phyloP scores from a whole-genome alignment of 2,113 vertebrate genomes.

The Erpornis zantholeuca region DNA sequence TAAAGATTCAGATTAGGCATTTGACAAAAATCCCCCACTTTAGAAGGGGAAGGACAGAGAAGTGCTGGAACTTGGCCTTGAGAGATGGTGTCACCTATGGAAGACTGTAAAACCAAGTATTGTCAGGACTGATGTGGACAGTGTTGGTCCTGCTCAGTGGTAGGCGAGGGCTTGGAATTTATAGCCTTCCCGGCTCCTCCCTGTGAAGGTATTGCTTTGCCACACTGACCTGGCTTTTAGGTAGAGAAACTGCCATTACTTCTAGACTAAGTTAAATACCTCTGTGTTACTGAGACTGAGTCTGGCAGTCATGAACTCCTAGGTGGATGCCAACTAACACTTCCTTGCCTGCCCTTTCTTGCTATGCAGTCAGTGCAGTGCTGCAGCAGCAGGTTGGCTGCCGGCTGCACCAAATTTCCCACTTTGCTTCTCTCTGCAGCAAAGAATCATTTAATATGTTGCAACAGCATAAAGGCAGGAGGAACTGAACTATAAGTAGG shows the following conservation, averaged over 20 bases:
- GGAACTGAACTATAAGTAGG: not conserved
- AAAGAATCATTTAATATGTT: not conserved
- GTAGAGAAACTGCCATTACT: not conserved
- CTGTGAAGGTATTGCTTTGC: not conserved
- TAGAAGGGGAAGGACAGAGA: not conserved
- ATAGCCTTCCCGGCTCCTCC: not conserved
- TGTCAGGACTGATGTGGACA: not conserved
- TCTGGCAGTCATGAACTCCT: not conserved
- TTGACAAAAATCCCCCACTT: fast-evolving
- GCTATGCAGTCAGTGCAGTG: fast-evolving
- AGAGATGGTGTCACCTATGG: not conserved
- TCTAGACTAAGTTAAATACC: not conserved
- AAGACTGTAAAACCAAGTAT: not conserved
- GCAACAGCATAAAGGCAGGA: not conserved
- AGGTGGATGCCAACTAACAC: not conserved
- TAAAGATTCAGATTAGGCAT: not conserved
- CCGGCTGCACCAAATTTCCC: not conserved
- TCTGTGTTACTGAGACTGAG: not conserved
- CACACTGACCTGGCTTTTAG: not conserved
- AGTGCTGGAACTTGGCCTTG: not conserved
- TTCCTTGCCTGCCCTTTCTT: not conserved
- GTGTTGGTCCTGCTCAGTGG: not conserved
- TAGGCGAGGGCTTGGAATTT: not conserved
- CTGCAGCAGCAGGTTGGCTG: not conserved
- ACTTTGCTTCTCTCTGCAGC: not conserved